phyloP scores from a whole-genome alignment of 1,140 invertebrate genomes.

The Ooceraea biroi region DNA sequence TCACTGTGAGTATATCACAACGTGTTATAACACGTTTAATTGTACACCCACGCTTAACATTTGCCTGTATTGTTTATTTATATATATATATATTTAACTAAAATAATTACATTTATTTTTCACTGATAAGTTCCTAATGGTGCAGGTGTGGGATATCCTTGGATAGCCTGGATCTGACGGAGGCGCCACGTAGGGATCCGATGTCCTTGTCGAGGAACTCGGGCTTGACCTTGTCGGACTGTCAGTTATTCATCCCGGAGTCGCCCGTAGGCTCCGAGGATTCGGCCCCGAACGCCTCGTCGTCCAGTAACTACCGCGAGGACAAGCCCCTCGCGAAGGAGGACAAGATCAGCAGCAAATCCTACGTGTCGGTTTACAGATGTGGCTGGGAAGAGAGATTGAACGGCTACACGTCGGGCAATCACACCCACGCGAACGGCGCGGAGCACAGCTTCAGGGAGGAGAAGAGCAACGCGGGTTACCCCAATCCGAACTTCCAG shows the following conservation, averaged over 20 bases:
- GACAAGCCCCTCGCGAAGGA: conserved; percentile 81
- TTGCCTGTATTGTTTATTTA: too few species aligned
- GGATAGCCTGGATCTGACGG: conserved; percentile 93
- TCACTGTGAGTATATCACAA: conserved; percentile 88
- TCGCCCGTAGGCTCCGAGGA: conserved; percentile 92
- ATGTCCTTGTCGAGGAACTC: conserved; percentile 95
- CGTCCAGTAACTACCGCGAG: conserved; percentile 81
- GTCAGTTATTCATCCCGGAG: conserved; percentile 91
- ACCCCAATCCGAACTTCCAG: conserved; percentile 87
- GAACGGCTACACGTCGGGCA: conserved; percentile 65
- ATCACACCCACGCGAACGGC: conserved; percentile 63
- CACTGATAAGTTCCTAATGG: conserved; percentile 74
- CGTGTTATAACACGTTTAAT: neutral
- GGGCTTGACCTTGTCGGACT: conserved; percentile 94
- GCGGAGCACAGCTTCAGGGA: conserved; percentile 77
- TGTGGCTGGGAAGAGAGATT: conserved; percentile 87
- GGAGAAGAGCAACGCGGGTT: conserved; percentile 74
- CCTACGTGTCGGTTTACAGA: conserved; percentile 85
- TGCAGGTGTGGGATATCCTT: conserved; percentile 92
- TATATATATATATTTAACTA: conserved; percentile 32
- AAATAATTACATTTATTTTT: neutral
- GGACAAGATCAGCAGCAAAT: conserved; percentile 78
- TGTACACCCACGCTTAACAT: too few species aligned
- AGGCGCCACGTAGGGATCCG: conserved; percentile 92
- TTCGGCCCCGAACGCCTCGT: conserved; percentile 85